These are phyloP conservation scores for Phalacrocorax brasilianus DNA, from an alignment of 2,113 vertebrate species.

Conservation along the genomic window DNA sequence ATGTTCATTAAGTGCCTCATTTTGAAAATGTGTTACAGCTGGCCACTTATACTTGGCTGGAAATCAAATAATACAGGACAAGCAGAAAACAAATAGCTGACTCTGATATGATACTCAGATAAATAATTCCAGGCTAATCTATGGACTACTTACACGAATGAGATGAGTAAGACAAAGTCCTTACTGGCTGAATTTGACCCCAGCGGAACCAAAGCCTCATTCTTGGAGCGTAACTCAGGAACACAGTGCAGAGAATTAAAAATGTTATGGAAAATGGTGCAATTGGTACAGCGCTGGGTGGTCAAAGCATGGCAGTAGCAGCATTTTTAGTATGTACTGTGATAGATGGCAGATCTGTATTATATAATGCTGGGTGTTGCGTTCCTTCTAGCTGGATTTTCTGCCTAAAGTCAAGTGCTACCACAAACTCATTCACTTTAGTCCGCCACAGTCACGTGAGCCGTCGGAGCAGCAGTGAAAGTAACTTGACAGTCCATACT, in stretches of 20 bases:
- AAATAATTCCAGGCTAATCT: conserved; percentile 1
- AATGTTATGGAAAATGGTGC: rapidly evolving
- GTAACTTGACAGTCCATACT: neutral
- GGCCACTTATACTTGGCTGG: conserved; percentile 49
- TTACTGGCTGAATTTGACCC: neutral
- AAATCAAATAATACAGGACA: conserved; percentile 46
- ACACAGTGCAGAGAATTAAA: neutral
- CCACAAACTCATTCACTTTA: neutral
- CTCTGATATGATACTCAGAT: neutral
- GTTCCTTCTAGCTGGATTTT: neutral
- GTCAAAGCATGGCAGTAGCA: neutral
- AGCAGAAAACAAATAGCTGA: conserved; percentile 32
- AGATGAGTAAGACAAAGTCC: neutral
- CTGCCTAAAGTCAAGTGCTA: neutral
- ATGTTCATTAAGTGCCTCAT: conserved; percentile 57
- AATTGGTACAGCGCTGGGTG: rapidly evolving
- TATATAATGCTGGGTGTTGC: neutral
- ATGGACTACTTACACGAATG: neutral
- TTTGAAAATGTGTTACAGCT: conserved; percentile 63
- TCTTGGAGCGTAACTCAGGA: rapidly evolving
- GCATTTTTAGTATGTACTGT: neutral
- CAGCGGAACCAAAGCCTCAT: neutral
- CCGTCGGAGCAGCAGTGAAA: neutral
- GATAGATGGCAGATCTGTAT: neutral
- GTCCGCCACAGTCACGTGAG: neutral